A percentile compares a stretch with the other conserved stretches of the same genome.
These are phyloP conservation scores for Euwallacea similis DNA, from an alignment of 1,140 invertebrate genomes.

Conservation along the genomic window DNA sequence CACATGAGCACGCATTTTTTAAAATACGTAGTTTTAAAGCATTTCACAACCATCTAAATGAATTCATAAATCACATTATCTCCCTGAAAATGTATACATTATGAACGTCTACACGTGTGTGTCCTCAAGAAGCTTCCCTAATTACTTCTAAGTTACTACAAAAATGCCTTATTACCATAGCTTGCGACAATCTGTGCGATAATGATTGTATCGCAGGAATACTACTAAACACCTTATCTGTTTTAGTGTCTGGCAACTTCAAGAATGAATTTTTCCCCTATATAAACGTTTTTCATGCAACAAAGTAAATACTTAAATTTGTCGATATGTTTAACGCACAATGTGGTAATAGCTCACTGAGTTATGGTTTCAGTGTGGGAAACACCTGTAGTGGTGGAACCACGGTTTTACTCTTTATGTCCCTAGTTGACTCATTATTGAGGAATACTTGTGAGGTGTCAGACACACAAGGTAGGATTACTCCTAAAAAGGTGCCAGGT, in stretches of 20 bases:
- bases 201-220: too few relatives aligned
- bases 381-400: background rate
- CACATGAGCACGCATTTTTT: too few relatives aligned
- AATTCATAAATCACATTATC: too few relatives aligned
- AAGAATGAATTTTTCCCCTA: too few relatives aligned
- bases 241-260: too few relatives aligned
- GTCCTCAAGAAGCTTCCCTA: background rate
- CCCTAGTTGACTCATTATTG: constrained; percentile 56
- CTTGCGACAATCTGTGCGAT: background rate
- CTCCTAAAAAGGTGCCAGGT: constrained; percentile 46
- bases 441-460: constrained; percentile 52
- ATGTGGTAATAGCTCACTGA: background rate
- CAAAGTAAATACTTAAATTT: too few relatives aligned
- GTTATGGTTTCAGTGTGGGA: background rate
- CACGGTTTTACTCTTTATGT: constrained; percentile 55
- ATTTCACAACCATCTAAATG: too few relatives aligned
- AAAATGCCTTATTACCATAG: background rate
- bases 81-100: too few relatives aligned
- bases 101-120: too few relatives aligned
- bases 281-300: too few relatives aligned
- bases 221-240: too few relatives aligned
- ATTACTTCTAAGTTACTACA: background rate
- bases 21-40: too few relatives aligned
- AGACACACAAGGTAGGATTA: constrained; percentile 53
- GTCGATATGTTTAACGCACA: background rate